phyloP scores from a whole-genome alignment of 2,797 vertebrate species.

The Synanceia verrucosa region DNA sequence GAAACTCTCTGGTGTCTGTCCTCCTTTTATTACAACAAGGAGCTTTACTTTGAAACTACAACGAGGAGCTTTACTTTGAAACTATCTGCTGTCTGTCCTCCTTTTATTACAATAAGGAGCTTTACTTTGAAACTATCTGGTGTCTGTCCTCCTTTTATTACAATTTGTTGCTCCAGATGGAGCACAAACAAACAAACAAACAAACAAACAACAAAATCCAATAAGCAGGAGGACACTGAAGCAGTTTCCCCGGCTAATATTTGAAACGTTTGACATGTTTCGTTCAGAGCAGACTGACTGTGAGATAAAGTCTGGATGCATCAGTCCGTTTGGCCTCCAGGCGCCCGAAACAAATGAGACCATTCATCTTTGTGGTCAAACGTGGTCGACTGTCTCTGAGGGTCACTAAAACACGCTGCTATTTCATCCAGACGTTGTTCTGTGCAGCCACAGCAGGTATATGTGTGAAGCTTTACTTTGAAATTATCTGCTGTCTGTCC shows the following conservation, averaged over 20 bases:
- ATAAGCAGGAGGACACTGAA: background rate
- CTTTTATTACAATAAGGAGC: too few relatives aligned
- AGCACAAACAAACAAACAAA: background rate
- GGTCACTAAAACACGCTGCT: background rate
- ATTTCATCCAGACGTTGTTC: conserved; percentile 42
- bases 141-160: too few relatives aligned
- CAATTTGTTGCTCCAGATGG: background rate
- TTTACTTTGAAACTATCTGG: too few relatives aligned
- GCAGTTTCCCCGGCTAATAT: too few relatives aligned
- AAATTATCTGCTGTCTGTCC: conserved; percentile 59
- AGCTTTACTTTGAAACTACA: too few relatives aligned
- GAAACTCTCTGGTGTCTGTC: too few relatives aligned
- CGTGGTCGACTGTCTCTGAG: background rate
- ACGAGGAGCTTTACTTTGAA: too few relatives aligned
- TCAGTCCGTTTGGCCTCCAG: conserved; percentile 61
- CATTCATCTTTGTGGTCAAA: conserved; percentile 61
- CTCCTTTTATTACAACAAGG: too few relatives aligned
- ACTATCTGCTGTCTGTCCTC: too few relatives aligned
- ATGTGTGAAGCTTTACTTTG: too few relatives aligned
- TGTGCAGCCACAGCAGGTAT: conserved; percentile 53
- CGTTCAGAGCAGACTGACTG: conserved; percentile 33
- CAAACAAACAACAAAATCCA: background rate
- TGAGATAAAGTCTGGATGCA: conserved; percentile 61
- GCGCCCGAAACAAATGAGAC: conserved; percentile 57
- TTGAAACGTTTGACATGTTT: conserved; percentile 7